Base-by-base conservation (phyloP, 2,113 vertebrate genomes). In the Heterochromis multidens region DNA sequence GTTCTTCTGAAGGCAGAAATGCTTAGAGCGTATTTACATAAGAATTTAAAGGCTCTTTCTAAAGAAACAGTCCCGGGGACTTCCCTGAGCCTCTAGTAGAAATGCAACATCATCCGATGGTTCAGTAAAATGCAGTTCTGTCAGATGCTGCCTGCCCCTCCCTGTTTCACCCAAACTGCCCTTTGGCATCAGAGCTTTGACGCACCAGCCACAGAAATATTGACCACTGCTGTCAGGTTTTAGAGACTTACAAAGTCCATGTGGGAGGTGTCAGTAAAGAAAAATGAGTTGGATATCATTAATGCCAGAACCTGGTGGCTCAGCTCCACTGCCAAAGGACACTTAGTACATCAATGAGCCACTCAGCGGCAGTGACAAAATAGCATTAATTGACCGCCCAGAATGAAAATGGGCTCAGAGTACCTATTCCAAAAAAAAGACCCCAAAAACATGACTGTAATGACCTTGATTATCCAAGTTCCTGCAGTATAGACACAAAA, bases 211-310 rank as follows among this genome's bases (percentile, higher is more conserved):
- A 16, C 37, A 70, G 37, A 23, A 70, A 25, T 19, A 72, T 43
- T 49, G 40, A 29, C 40, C 43, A 21, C 25, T 7, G 4, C 63
- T 29, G 9, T 29, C 1, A 27, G 16, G 14, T 67, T 67, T 43
- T 17, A 17, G 9, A 49, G 16, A 0, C 19, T 23, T 21, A 0
- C 65, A 35, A 35, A 0, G 6, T 37, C 61, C 19, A 21, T 0
- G 17, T 1, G 17, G 67, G 43, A 2, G 5, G 40, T 17, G 40
- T 12, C 43, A 29, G 40, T 29, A 49, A 52, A 49, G 63, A 72
- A 46, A 19, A 70, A n/a, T 56, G 54, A 56, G 21, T n/a, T 10
- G n/a, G 63, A 46, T 7, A 4, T 74, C 43, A 52, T 7, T 74
- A 49, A 31, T 52, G 43, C 19, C 43, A 29, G 43, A 21, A 31